Evolutionary conservation across 2,113 vertebrate genomes (phyloP).

Genomic region (Phylloscopus trochiloides): DNA sequence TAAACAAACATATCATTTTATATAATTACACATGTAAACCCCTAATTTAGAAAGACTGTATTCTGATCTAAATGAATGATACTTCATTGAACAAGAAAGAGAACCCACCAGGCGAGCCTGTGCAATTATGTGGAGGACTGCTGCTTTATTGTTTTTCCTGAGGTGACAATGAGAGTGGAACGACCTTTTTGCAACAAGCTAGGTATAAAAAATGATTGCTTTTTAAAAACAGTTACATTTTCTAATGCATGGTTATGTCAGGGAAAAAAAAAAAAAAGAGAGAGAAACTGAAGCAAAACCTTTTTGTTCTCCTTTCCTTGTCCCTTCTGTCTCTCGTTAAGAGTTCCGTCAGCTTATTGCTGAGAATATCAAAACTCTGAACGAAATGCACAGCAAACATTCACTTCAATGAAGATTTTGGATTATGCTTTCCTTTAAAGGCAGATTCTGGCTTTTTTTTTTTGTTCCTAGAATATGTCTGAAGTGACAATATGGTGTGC

Average conservation of each 20-base stretch:
- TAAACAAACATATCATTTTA: constrained; percentile 75
- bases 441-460: constrained; percentile 5
- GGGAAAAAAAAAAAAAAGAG: background rate
- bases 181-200: constrained; percentile 11
- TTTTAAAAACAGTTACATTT: constrained; percentile 22
- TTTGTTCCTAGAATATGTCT: constrained; percentile 21
- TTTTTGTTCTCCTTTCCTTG: background rate
- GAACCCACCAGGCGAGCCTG: background rate
- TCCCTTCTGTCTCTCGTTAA: constrained; percentile 15
- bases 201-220: constrained; percentile 24
- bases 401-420: constrained; percentile 9
- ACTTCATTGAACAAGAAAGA: constrained; percentile 22
- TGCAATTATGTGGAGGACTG: constrained; percentile 50
- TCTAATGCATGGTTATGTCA: background rate
- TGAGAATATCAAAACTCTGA: constrained; percentile 55
- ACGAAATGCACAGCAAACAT: constrained; percentile 51
- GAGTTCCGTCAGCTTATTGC: constrained; percentile 11
- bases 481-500: constrained; percentile 35
- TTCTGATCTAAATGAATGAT: constrained; percentile 59
- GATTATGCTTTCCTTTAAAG: background rate
- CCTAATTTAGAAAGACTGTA: constrained; percentile 59
- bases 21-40: constrained; percentile 69
- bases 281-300: background rate
- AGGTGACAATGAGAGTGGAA: constrained; percentile 47
- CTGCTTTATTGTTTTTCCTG: constrained; percentile 57